A percentile compares a stretch with the other conserved stretches of the same genome.
phyloP scores from a whole-genome alignment of 1,140 invertebrate species.

The Aphis craccivora region DNA sequence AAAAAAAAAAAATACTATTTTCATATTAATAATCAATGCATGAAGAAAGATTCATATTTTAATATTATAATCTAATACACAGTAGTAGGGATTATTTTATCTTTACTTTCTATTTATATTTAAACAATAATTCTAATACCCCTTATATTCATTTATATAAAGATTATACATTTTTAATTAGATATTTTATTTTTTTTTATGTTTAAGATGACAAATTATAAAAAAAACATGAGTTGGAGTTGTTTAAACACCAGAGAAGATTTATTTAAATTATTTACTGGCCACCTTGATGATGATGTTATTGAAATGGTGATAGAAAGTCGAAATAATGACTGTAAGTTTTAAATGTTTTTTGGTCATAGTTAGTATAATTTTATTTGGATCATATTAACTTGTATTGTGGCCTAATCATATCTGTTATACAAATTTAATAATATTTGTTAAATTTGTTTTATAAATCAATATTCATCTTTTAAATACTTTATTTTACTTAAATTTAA shows the following conservation, averaged over 20 bases:
- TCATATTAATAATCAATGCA: background rate
- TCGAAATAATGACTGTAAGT: constrained; percentile 58
- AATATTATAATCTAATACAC: too few relatives aligned
- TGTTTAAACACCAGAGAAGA: constrained; percentile 30
- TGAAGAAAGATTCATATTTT: background rate
- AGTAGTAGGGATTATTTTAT: too few relatives aligned
- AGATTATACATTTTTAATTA: background rate
- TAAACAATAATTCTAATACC: background rate
- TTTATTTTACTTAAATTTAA: background rate
- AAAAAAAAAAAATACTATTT: background rate
- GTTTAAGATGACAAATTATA: background rate
- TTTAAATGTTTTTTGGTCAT: background rate
- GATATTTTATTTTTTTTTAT: background rate
- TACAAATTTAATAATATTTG: background rate
- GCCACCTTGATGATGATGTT: constrained; percentile 31
- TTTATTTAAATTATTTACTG: constrained; percentile 45
- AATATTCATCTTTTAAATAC: background rate
- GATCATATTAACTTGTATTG: background rate
- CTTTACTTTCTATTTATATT: background rate
- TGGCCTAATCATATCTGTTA: background rate
- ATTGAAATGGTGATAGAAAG: constrained; percentile 49
- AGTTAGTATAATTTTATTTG: background rate
- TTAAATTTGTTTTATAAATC: background rate
- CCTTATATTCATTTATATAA: background rate
- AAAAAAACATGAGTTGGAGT: background rate